Base-by-base conservation (phyloP, 2,113 vertebrate genomes). In the Poeciliopsis occidentalis region DNA sequence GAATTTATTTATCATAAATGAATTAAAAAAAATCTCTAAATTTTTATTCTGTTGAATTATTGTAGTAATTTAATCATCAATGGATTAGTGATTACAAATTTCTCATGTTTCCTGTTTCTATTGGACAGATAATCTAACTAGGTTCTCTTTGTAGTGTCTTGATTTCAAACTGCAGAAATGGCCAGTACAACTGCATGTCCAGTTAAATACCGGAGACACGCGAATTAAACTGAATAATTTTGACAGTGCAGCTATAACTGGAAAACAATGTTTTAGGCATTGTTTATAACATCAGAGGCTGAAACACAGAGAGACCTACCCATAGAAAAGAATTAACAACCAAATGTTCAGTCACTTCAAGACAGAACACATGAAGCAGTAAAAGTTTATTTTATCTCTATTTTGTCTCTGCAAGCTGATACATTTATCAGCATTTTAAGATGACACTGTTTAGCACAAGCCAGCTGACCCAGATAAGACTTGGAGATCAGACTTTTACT, bases 221-320 rank as follows among this genome's bases (percentile, higher is more conserved):
- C 1, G 37, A 27, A 78, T 57, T 51, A 37, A 71, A 4, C 51
- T n/a, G 12, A 77, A 26, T 57, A 1, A 37, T 70, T 76, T 65
- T 76, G 79, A 88, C 74, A 63, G 69, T 10, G 37, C 64, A 60
- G 24, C 60, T 51, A 51, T 57, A 78, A 66, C 12, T 32, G 63
- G 24, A 47, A 75, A 32, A 64, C 22, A 3, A 57, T 10, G 47
- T 54, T 57, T 57, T 29, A 67, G 31, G 68, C 73, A 76, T 34
- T 11, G 61, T 74, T 69, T 75, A 17, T 65, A 72, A 63, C 62
- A 61, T 64, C 30, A 65, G 65, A 47, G 70, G 41, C 61, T 47
- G 8, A 4, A 67, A 7, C 19, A 57, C 51, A 57, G 12, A 51
- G 76, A 71, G 27, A 60, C 32, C 67, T 68, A 60, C 60, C 63